Evolutionary conservation across 2,113 vertebrate species (phyloP), one percentile per base, ranked within the genome.

Genomic region (Chascanopsetta lugubris): DNA sequence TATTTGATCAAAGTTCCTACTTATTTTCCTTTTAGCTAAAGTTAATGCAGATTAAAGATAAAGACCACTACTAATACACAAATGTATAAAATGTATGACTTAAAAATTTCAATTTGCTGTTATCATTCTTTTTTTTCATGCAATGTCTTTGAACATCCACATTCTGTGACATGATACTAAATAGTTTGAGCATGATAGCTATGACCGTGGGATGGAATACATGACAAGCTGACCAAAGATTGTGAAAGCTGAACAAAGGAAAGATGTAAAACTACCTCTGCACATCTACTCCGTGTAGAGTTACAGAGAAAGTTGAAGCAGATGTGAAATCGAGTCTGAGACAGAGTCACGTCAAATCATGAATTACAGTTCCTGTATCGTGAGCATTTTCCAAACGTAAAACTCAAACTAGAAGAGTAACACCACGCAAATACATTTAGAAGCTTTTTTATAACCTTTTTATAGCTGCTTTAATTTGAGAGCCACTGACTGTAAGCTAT

Each of bases 301-400:
- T 1, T 36, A 32, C 30, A 4, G n/a, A 8, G 43, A 24, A 26
- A 34, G 15, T 18, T 13, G 42, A 53, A 27, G 38, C 48, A 46
- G 48, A 63, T 42, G 46, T 62, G 58, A 69, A n/a, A 62, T 22
- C 18, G 12, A 18, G 17, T 57, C 36, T 8, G 0, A n/a, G n/a
- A 32, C 29, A 11, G 15, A 0, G 47, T 22, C 2, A 17, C 1
- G 18, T 66, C 24, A 46, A 29, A 36, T 38, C 0, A 2, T 21
- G 32, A 55, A 54, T 12, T 36, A 18, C 34, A 54, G 43, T 53
- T 72, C 34, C 45, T 61, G 5, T 20, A 10, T 53, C 11, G 7
- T 30, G 17, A 40, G 49, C 58, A 42, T 7, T 25, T 26, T n/a
- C 5, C 32, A 51, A 20, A 46, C 11, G 8, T 48, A 25, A 48